Conservation (phyloP, 2,113 vertebrate genomes). For the Polypterus bichir region DNA sequence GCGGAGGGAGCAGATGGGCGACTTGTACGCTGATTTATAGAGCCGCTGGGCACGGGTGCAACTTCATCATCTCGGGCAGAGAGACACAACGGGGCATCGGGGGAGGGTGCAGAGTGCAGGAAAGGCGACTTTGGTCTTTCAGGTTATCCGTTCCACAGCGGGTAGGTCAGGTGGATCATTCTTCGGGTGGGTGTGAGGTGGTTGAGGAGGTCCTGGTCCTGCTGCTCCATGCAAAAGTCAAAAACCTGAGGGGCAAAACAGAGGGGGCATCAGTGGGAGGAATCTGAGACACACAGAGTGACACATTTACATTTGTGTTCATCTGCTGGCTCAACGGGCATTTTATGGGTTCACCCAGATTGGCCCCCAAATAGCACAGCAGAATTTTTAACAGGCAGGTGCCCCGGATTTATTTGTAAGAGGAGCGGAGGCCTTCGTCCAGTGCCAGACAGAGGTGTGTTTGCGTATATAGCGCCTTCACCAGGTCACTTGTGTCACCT, state of each 20-base stretch:
- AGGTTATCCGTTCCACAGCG: conserved; percentile 23
- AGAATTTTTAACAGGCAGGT: neutral
- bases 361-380: neutral
- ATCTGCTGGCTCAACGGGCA: neutral
- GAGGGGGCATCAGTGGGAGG: neutral
- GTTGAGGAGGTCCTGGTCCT: conserved; percentile 20
- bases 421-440: too few species aligned
- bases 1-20: neutral
- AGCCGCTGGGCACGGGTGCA: conserved; percentile 1
- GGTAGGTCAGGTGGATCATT: conserved; percentile 22
- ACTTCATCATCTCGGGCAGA: neutral
- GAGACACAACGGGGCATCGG: conserved; percentile 7
- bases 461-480: too few species aligned
- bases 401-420: too few species aligned
- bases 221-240: conserved; percentile 23
- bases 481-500: too few species aligned
- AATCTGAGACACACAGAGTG: neutral
- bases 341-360: neutral
- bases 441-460: too few species aligned
- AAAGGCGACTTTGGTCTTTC: conserved; percentile 8
- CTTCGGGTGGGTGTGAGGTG: conserved; percentile 23
- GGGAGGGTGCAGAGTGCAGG: neutral
- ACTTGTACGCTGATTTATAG: conserved; percentile 12
- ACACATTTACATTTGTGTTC: neutral
- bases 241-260: conserved; percentile 25